Conservation (phyloP, 64 coral and sea anemone genomes). For the Cladopsammia gracilis region DNA sequence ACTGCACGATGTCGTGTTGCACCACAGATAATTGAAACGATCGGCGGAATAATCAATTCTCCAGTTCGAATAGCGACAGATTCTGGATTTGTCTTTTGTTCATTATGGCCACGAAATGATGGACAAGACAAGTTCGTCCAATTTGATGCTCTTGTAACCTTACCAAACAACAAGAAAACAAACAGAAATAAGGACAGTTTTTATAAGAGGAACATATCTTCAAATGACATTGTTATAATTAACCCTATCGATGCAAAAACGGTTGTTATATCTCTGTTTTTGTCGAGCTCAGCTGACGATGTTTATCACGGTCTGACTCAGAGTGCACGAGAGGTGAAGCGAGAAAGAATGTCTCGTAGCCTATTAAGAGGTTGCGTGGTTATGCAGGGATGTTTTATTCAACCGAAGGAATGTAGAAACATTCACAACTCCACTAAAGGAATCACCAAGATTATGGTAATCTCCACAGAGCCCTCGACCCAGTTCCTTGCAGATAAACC, state of each 20-base stretch:
- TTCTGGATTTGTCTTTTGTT: conserved; percentile 50
- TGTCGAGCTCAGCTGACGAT: background rate
- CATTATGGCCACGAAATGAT: conserved; percentile 60
- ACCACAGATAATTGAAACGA: conserved; percentile 51
- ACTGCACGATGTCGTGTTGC: conserved; percentile 84
- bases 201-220: conserved; percentile 3
- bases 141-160: conserved; percentile 53
- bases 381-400: conserved; percentile 18
- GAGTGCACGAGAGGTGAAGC: background rate
- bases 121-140: conserved; percentile 39
- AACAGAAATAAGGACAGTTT: background rate
- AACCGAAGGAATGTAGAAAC: conserved; percentile 25
- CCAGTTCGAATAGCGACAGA: conserved; percentile 55
- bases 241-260: conserved; percentile 16
- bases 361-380: background rate
- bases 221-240: conserved; percentile 5
- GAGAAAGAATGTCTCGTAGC: background rate
- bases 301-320: background rate
- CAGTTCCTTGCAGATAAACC: conserved; percentile 20
- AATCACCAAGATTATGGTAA: conserved; percentile 31
- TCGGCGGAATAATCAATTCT: conserved; percentile 73
- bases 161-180: background rate
- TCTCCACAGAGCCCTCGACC: conserved; percentile 33
- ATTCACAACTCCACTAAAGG: background rate
- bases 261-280: background rate